These are phyloP conservation scores for Hyposmocoma kahamanoa DNA, from an alignment of 1,140 invertebrate genomes.

Conservation along the genomic window DNA sequence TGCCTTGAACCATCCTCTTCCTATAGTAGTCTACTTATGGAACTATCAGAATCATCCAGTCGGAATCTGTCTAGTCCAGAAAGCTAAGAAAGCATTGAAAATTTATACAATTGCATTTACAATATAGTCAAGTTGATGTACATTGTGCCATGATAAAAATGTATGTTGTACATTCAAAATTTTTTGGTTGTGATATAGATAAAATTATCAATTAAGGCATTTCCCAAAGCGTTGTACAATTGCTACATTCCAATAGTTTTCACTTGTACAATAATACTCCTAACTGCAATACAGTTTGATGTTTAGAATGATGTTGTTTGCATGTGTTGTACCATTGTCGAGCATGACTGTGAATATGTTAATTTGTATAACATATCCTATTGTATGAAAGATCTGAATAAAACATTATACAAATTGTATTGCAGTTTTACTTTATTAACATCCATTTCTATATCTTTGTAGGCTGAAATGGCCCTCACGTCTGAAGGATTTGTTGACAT, in stretches of 20 bases:
- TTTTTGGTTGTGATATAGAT: conserved; percentile 62
- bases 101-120: conserved; percentile 41
- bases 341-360: conserved; percentile 33
- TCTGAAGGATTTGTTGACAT: conserved; percentile 96
- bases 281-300: conserved; percentile 70
- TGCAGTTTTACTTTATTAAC: conserved; percentile 68
- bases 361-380: conserved; percentile 37
- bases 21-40: conserved; percentile 58
- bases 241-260: background rate
- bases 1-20: conserved; percentile 57
- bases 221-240: no score
- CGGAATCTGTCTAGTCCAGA: conserved; percentile 54
- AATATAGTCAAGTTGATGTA: conserved; percentile 4
- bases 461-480: conserved; percentile 94
- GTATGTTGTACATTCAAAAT: conserved; percentile 25
- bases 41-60: conserved; percentile 57
- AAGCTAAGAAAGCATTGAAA: conserved; percentile 49
- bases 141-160: conserved; percentile 18
- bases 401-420: conserved; percentile 68
- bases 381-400: conserved; percentile 51
- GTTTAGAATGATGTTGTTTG: conserved; percentile 30
- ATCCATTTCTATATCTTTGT: conserved; percentile 41
- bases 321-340: conserved; percentile 46
- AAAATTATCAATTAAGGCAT: no score
- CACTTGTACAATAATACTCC: background rate